A percentile compares a stretch with the other conserved stretches of the same genome.
Evolutionary conservation across 1,140 invertebrate species (phyloP).

Genomic region (Camponotus pennsylvanicus): DNA sequence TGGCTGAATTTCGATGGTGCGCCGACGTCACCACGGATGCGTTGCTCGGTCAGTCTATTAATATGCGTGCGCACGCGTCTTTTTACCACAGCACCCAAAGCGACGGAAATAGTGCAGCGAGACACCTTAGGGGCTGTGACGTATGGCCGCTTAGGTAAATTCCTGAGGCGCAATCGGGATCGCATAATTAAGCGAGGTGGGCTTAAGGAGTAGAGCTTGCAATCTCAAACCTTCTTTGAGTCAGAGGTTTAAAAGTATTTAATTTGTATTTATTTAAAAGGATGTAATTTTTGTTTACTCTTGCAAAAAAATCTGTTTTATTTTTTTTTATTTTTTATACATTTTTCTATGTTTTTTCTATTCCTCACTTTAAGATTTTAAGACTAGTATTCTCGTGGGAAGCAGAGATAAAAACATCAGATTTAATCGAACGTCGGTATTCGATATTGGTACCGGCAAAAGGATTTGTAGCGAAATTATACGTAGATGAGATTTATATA

Average conservation of each 20-base stretch:
- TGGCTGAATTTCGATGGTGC: conserved; percentile 70
- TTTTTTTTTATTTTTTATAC: background rate
- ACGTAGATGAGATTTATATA: background rate
- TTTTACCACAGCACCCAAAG: conserved; percentile 69
- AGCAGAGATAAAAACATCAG: background rate
- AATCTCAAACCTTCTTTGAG: background rate
- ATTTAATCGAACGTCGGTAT: background rate
- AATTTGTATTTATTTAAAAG: background rate
- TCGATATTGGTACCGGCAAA: background rate
- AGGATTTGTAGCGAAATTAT: conserved; percentile 3
- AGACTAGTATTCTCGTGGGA: background rate
- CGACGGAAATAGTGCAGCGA: conserved; percentile 76
- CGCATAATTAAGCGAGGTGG: background rate
- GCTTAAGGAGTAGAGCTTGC: background rate
- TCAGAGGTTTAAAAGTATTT: background rate
- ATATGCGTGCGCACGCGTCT: conserved; percentile 71
- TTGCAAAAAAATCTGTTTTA: background rate
- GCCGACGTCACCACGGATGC: conserved; percentile 63
- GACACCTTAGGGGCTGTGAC: conserved; percentile 67
- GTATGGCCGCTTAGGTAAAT: conserved; percentile 51
- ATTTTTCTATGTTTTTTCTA: background rate
- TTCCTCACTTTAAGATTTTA: too few relatives aligned
- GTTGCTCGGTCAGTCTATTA: conserved; percentile 72
- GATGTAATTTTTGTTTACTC: background rate
- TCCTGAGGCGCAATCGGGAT: conserved; percentile 29